Evolutionary conservation across 2,797 vertebrate genomes (phyloP).

Genomic region (Streptopelia turtur): DNA sequence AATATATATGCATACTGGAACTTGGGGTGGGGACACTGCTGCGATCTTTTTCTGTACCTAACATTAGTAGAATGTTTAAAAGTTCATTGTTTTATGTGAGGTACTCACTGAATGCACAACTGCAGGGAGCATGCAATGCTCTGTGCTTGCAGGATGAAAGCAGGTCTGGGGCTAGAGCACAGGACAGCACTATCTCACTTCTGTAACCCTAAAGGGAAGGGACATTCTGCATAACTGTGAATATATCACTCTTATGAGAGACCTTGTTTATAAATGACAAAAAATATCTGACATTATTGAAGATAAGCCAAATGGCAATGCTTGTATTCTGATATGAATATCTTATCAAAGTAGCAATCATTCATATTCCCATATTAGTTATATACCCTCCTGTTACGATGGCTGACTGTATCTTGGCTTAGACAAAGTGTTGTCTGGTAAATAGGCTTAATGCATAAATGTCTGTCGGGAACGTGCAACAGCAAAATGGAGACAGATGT

Average conservation of each 20-base stretch:
- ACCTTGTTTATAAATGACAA: neutral
- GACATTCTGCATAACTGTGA: neutral
- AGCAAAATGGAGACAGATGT: conserved; percentile 63
- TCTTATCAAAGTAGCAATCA: neutral
- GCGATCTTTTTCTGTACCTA: neutral
- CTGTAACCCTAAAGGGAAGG: neutral
- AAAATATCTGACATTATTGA: neutral
- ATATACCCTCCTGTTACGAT: conserved; percentile 50
- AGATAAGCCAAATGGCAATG: neutral
- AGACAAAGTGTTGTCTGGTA: conserved; percentile 61
- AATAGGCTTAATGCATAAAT: conserved; percentile 64
- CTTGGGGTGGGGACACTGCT: fast-evolving
- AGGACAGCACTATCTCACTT: neutral
- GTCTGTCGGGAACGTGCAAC: conserved; percentile 21
- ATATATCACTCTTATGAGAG: neutral
- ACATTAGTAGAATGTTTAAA: neutral
- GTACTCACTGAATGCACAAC: neutral
- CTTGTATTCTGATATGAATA: neutral
- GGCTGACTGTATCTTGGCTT: conserved; percentile 55
- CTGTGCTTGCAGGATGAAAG: neutral
- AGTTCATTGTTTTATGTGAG: neutral
- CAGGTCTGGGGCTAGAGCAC: neutral
- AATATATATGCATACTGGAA: fast-evolving
- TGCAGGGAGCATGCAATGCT: neutral
- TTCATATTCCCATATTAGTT: conserved; percentile 37